phyloP scores from a whole-genome alignment of 2,113 vertebrate species.

The Neolamprologus caudopunctatus region DNA sequence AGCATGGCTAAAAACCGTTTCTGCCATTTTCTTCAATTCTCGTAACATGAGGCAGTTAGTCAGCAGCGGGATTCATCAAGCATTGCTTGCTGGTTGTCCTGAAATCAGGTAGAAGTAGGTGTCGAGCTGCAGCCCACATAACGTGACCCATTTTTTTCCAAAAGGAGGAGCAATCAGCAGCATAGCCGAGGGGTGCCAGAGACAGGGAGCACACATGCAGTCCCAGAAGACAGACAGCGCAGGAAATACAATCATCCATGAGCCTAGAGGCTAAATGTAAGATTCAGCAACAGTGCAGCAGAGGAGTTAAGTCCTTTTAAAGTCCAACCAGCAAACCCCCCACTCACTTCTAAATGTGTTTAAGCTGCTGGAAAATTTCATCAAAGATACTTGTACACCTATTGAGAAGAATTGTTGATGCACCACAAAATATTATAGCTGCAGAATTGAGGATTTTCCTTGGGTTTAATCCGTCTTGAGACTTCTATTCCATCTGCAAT shows the following conservation, averaged over 20 bases:
- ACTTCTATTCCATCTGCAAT: not conserved
- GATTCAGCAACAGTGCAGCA: constrained; percentile 29
- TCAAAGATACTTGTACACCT: constrained; percentile 22
- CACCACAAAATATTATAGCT: not conserved
- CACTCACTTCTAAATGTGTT: not conserved
- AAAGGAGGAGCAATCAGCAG: constrained; percentile 51
- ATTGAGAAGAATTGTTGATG: not conserved
- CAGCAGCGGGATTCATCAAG: not conserved
- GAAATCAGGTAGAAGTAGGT: constrained; percentile 21
- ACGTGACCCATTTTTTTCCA: constrained; percentile 63
- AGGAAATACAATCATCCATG: constrained; percentile 66
- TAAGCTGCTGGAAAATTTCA: constrained; percentile 15
- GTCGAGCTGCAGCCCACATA: constrained; percentile 28
- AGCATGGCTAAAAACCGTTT: not conserved
- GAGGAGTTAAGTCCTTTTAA: constrained; percentile 35
- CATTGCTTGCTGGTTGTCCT: not conserved
- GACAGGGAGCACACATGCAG: constrained; percentile 25
- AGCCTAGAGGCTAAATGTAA: constrained; percentile 56
- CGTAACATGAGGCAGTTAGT: not conserved
- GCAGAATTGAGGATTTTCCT: not conserved
- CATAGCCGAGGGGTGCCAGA: constrained; percentile 46
- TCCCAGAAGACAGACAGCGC: constrained; percentile 53
- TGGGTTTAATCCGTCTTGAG: not conserved
- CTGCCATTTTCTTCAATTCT: not conserved
- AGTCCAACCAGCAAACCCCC: constrained; percentile 10